A percentile compares a stretch with the other conserved stretches of the same genome.
Conservation (phyloP, 92 coral and sea anemone genomes). For the Zoanthus gigantus region DNA sequence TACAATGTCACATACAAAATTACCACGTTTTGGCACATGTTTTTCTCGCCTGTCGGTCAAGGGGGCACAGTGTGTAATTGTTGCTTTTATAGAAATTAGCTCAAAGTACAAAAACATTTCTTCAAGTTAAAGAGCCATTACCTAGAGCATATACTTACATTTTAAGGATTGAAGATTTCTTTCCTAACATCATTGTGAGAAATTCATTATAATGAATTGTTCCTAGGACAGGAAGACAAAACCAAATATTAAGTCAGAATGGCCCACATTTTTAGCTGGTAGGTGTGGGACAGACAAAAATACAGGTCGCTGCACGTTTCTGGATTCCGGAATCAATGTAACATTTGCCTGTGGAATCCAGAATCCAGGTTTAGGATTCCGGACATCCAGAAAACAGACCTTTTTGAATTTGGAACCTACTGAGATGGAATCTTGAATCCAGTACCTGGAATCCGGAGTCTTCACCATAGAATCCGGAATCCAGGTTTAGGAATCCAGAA, state of each 20-base stretch:
- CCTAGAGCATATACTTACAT: conserved; percentile 68
- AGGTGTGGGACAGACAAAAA: not conserved
- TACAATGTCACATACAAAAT: not conserved
- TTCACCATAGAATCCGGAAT: too few species aligned
- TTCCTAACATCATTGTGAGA: conserved; percentile 96
- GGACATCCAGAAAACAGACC: too few species aligned
- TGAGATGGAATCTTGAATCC: too few species aligned
- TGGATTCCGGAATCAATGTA: too few species aligned
- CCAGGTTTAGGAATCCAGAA: too few species aligned
- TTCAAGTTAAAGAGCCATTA: not conserved
- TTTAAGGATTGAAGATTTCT: conserved; percentile 89
- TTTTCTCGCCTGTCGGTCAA: not conserved
- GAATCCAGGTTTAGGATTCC: too few species aligned
- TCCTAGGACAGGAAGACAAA: conserved; percentile 53
- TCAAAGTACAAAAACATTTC: not conserved
- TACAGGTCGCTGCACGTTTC: not conserved
- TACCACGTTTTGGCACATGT: not conserved
- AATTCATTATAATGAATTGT: conserved; percentile 88
- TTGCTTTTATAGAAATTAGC: not conserved
- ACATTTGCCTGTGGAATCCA: too few species aligned
- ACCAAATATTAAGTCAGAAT: not conserved
- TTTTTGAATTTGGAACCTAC: too few species aligned
- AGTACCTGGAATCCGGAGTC: too few species aligned
- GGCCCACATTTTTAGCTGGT: not conserved
- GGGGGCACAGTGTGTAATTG: not conserved